Conservation (phyloP, 2,113 vertebrate genomes). For the Chauna torquata region DNA sequence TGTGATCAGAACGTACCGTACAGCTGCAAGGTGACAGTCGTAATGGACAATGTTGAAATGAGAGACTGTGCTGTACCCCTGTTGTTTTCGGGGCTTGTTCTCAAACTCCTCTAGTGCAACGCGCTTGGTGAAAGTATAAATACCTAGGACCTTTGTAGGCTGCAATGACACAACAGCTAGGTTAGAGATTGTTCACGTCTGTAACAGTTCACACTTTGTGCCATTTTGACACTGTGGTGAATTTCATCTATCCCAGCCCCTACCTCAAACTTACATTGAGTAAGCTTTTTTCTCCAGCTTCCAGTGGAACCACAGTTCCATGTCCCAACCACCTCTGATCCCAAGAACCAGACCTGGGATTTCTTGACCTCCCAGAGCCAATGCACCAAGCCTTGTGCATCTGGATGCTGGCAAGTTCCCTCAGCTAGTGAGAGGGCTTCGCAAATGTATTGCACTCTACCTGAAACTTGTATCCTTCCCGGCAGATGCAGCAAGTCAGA, state of each 20-base stretch:
- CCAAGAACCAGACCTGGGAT: neutral
- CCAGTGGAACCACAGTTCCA: neutral
- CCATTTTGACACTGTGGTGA: neutral
- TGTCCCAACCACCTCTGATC: neutral
- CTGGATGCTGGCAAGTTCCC: neutral
- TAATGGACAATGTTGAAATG: constrained; percentile 99
- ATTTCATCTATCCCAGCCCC: neutral
- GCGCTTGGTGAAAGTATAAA: constrained; percentile 98
- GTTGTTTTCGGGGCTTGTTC: constrained; percentile 96
- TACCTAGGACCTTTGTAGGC: constrained; percentile 96
- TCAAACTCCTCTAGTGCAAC: constrained; percentile 95
- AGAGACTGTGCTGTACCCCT: constrained; percentile 98
- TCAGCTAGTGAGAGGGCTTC: neutral
- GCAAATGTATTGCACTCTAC: constrained; percentile 35
- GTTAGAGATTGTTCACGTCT: neutral
- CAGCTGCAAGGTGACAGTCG: constrained; percentile 95
- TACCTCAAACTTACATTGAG: neutral
- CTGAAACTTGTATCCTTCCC: constrained; percentile 99
- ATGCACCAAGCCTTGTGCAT: neutral
- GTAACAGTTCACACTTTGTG: neutral
- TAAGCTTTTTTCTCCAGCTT: neutral
- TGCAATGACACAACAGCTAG: constrained; percentile 40
- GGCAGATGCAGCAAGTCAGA: constrained; percentile 96
- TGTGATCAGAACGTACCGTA: constrained; percentile 77
- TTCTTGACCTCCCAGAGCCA: neutral